Base-by-base conservation (phyloP, 2,888 invertebrate genomes). In the Drosophila parthenogenetica region DNA sequence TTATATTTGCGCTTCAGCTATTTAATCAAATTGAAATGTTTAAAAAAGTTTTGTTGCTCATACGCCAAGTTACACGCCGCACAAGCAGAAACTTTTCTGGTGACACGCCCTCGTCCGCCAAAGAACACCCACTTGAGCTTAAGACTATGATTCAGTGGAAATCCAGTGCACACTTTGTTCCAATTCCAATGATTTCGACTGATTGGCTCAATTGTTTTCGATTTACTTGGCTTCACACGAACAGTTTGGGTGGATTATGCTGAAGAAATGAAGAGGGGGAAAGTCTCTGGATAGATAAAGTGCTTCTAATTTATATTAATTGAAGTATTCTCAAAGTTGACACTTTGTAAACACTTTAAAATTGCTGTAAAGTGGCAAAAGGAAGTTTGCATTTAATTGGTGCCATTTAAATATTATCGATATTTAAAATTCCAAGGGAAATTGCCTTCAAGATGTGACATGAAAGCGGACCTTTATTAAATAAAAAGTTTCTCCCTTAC, bases 131-230 rank as follows among this genome's bases (percentile, higher is more conserved):
- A 45, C 49, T 35, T 57, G 53, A 42, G 50, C 57, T 50, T 69
- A 72, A 74, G 75, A 71, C 86, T 70, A 80, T 88, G 74, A 85
- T 80, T 66, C 77, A 63, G 69, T 78, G 63, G 58, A 71, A 83
- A 83, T 86, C 79, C 81, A 35, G 51, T 46, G 70, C 79, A 84
- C 73, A 79, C 79, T 66, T 73, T 74, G 67, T 71, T 66, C 55
- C 73, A 67, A 63, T 62, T 63, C 72, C 82, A 74, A 81, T 79
- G 81, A 87, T 77, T 86, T 79, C 72, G 80, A 67, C 63, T 84
- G 84, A 85, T 89, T 89, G 81, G 77, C 76, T 89, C 79, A 83
- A 89, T 88, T 89, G 89, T 85, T 79, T 76, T 80, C 87, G 69
- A 72, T 80, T 81, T 71, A 60, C 64, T 67, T 54, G 46, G 43